Base-by-base conservation (phyloP, 1,140 invertebrate genomes). In the Psix sp. region DNA sequence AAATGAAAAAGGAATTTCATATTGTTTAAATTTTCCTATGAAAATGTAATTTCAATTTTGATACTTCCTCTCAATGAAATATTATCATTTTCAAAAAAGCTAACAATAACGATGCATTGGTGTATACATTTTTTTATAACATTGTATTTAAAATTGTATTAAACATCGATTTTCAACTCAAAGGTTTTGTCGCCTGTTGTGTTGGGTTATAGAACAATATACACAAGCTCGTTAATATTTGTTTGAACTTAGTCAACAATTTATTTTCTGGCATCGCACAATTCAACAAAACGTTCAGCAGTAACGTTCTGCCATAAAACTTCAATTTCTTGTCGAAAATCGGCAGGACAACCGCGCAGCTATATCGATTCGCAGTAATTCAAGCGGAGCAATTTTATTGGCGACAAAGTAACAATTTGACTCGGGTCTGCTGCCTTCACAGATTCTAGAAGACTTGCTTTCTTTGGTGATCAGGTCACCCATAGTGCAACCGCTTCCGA, bases 321-420 rank as follows among this genome's bases (percentile, higher is more conserved):
- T 49, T 31, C 21, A 42, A 67, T 46, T 40, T 31, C 11, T 48
- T 24, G 62, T 39, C 20, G 42, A 48, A 48, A 66, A 48, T 66
- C 35, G 49, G 42, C 49, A 29, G 13, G 33, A 56, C 31, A 16
- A 54, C 40, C 62, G 10, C 29, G 17, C 7, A 11, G 40, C 20
- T 33, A 66, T 66, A 71, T 71, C 67, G 67, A 71, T 71, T 54
- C 26, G 36, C 26, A 40, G 51, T 62, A 60, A 71, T 71, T 71
- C 57, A 56, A 54, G 48, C 49, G 57, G 21, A 71, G 49, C 49
- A 62, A 71, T 71, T 71, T 63, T 71, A 71, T 62, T 56, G 57
- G 67, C 43, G 57, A 62, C 57, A 71, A 71, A 71, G 67, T 71
- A 71, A 71, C 67, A 62, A 71, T 71, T 71, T 71, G 67, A 71